Percentiles rank a stretch among this genome's conserved stretches.
Evolutionary conservation across 2,113 vertebrate genomes (phyloP).

Genomic region (Actinemys pallida): DNA sequence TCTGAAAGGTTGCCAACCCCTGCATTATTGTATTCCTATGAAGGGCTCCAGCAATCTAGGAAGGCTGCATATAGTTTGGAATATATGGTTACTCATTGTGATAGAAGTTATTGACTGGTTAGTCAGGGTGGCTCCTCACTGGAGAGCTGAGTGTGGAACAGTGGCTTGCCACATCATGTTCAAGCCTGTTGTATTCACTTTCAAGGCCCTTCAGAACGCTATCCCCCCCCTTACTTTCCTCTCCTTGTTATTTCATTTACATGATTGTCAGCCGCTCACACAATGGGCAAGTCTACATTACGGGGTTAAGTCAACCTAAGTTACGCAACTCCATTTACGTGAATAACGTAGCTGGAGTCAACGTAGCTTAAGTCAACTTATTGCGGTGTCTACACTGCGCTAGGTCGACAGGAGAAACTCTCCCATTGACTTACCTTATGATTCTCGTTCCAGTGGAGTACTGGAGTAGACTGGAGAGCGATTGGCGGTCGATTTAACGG

Average conservation of each 20-base stretch:
- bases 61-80: neutral
- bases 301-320: too few relatives aligned
- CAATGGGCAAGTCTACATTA: too few relatives aligned
- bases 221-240: neutral
- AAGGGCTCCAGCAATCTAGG: neutral
- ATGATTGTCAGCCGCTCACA: neutral
- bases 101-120: neutral
- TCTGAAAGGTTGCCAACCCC: too few relatives aligned
- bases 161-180: neutral
- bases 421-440: too few relatives aligned
- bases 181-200: neutral
- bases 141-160: neutral
- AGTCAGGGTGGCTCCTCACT: neutral
- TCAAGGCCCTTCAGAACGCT: neutral
- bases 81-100: neutral
- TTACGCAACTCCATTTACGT: too few relatives aligned
- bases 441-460: too few relatives aligned
- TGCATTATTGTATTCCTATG: neutral
- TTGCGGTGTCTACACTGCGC: too few relatives aligned
- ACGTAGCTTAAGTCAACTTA: too few relatives aligned
- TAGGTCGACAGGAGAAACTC: too few relatives aligned
- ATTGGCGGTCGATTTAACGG: too few relatives aligned
- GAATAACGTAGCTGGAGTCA: too few relatives aligned
- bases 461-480: too few relatives aligned
- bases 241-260: neutral